Evolutionary conservation across 2,888 invertebrate species (phyloP), one percentile per base, ranked within the genome.

Genomic region (Muscina levida): DNA sequence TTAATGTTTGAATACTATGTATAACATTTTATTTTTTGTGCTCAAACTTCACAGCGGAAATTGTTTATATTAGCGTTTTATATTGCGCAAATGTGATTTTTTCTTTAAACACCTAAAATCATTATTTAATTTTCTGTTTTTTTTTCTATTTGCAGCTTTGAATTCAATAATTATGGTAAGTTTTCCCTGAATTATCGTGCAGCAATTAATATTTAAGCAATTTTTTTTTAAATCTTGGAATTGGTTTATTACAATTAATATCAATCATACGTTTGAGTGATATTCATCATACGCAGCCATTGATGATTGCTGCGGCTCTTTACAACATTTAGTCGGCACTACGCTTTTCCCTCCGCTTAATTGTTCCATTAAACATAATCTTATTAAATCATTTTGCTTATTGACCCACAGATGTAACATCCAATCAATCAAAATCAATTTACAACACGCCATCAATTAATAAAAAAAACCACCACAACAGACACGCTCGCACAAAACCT

Each of bases 341-440:
- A 13, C 11, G 26, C 15, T 48, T 48, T 46, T 56, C n/a, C 66
- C 10, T 62, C 19, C n/a, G 24, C 19, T 56, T 10, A 26, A 17
- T 37, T 15, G 51, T 74, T 77, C 53, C 31, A 68, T 57, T 65
- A 75, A 81, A 81, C 56, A 71, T 75, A 75, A 77, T 81, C 77
- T 67, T 11, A 77, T 81, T 77, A 81, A 81, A 77, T 65, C 39
- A 65, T 72, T 77, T 68, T 72, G 74, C 74, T 77, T 77, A 75
- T 81, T 81, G 81, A 77, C 81, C 81, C 42, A 81, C 67, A 81
- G 77, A 22, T 68, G 65, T 77, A 75, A 72, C 81, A 75, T 68
- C 68, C 74, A 74, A 83, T 83, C 83, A 83, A 83, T 83, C 83
- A 83, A 79, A 75, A 77, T 76, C 82, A 83, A 82, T 82, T 83